Evolutionary conservation across 2,797 vertebrate genomes (phyloP).

Genomic region (Coracias cyanogaster): DNA sequence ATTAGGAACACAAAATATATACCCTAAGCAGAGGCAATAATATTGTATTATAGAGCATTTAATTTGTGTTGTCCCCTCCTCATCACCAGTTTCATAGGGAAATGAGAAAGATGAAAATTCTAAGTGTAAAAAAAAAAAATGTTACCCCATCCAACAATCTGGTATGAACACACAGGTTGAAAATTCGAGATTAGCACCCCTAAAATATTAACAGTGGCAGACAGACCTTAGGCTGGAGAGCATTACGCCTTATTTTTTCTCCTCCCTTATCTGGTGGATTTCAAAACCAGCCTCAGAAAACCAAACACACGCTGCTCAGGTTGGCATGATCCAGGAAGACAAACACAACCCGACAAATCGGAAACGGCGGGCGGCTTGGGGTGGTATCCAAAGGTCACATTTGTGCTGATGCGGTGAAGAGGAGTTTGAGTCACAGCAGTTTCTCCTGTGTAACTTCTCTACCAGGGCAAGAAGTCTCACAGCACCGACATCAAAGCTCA

Average conservation of each 20-base stretch:
- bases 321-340: not conserved
- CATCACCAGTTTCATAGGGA: not conserved
- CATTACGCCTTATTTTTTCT: not conserved
- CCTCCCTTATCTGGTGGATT: slow-evolving; percentile 10
- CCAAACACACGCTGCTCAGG: not conserved
- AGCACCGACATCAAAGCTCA: not conserved
- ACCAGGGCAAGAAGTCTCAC: not conserved
- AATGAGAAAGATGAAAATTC: not conserved
- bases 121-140: not conserved
- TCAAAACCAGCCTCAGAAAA: not conserved
- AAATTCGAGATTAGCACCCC: slow-evolving; percentile 33
- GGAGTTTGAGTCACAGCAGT: not conserved
- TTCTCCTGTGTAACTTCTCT: not conserved
- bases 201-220: slow-evolving; percentile 18
- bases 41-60: not conserved
- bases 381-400: not conserved
- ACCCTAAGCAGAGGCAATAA: not conserved
- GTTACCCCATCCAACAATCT: slow-evolving; percentile 21
- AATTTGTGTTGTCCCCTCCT: not conserved
- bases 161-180: slow-evolving; percentile 3
- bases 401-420: not conserved
- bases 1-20: not conserved
- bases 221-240: not conserved
- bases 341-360: not conserved
- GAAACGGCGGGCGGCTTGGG: rapidly evolving